Conservation (phyloP, 1,140 invertebrate genomes). For the Drosophila nebulosa region DNA sequence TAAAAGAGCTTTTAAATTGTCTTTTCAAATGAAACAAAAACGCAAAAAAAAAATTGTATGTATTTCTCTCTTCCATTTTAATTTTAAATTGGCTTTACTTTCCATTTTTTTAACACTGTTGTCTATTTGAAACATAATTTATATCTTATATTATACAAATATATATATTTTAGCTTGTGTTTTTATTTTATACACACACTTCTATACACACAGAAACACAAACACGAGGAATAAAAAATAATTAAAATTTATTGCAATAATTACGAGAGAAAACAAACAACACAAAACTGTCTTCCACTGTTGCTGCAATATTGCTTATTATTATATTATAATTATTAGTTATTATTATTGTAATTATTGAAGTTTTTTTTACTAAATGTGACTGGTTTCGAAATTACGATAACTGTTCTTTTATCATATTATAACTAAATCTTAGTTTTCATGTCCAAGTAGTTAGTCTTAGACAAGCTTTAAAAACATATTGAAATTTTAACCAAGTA, state of each 20-base stretch:
- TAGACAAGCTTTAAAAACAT: slow-evolving; percentile 16
- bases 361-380: slow-evolving; percentile 11
- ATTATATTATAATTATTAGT: slow-evolving; percentile 33
- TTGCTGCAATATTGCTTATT: slow-evolving; percentile 77
- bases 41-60: slow-evolving; percentile 60
- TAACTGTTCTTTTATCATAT: neutral
- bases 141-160: slow-evolving; percentile 50
- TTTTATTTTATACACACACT: slow-evolving; percentile 47
- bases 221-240: slow-evolving; percentile 39
- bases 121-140: slow-evolving; percentile 72
- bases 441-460: neutral
- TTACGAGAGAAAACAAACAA: slow-evolving; percentile 20
- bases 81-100: slow-evolving; percentile 45
- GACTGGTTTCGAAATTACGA: neutral
- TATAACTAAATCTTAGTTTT: neutral
- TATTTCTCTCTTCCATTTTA: slow-evolving; percentile 47
- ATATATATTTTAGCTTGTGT: slow-evolving; percentile 42
- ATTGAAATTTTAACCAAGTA: neutral
- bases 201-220: no score
- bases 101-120: slow-evolving; percentile 67
- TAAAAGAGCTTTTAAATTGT: slow-evolving; percentile 70
- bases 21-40: slow-evolving; percentile 14
- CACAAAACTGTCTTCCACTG: slow-evolving; percentile 74
- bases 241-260: slow-evolving; percentile 31
- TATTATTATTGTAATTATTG: slow-evolving; percentile 29